Evolutionary conservation across 2,797 vertebrate genomes (phyloP).

Genomic region (Acanthurus lineatus): DNA sequence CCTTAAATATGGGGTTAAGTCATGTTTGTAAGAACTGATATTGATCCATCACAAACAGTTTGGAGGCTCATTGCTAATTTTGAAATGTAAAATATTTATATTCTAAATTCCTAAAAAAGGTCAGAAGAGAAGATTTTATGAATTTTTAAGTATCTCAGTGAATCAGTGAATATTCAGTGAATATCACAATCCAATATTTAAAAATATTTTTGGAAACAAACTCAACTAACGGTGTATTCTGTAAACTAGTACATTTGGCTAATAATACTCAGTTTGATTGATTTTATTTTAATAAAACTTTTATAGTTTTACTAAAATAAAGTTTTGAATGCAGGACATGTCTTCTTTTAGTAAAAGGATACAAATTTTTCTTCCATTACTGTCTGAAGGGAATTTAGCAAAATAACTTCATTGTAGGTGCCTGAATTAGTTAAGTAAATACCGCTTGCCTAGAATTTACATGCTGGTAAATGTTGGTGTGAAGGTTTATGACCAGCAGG

Average conservation of each 20-base stretch:
- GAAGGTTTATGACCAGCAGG: slow-evolving; percentile 66
- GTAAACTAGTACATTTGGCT: neutral
- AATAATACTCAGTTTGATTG: neutral
- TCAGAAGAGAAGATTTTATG: neutral
- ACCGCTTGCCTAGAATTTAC: neutral
- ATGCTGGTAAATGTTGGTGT: neutral
- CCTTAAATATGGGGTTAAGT: neutral
- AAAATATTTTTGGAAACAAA: neutral
- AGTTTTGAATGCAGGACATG: neutral
- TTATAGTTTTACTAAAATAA: neutral
- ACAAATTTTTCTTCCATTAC: neutral
- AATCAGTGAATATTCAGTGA: no score
- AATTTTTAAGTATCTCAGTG: no score
- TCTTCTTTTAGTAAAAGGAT: neutral
- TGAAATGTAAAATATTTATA: neutral
- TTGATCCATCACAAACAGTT: neutral
- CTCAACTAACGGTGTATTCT: neutral
- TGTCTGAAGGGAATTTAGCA: neutral
- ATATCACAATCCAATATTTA: neutral
- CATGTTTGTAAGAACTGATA: neutral
- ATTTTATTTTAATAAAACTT: no score
- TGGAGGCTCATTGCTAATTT: neutral
- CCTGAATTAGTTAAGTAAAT: neutral
- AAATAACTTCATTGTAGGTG: neutral
- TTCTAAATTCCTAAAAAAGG: neutral